Conservation (phyloP, 2,113 vertebrate species). For the Amblyopsis rosae region DNA sequence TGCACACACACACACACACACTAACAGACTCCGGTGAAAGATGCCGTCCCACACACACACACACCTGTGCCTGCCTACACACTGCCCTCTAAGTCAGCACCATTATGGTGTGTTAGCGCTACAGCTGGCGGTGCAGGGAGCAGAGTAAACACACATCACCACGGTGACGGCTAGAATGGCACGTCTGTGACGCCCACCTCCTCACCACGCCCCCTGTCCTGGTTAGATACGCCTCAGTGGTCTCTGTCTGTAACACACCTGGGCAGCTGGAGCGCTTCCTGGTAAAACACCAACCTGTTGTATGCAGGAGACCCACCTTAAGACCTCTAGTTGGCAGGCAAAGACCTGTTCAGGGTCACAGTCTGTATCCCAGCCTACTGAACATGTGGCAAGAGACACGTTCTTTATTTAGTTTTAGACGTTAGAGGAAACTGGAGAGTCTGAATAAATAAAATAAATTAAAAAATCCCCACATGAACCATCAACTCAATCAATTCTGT, state of each 20-base stretch:
- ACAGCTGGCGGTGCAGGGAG: conserved; percentile 3
- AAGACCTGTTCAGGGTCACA: no score
- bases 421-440: no score
- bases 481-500: no score
- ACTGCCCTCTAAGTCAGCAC: conserved; percentile 21
- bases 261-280: neutral
- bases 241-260: neutral
- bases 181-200: neutral
- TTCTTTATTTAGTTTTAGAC: no score
- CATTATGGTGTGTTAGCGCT: conserved; percentile 34
- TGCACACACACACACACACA: conserved; percentile 12
- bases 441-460: no score
- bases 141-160: neutral
- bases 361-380: no score
- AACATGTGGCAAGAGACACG: no score
- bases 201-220: conserved; percentile 1
- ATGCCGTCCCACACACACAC: neutral
- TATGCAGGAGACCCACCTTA: no score
- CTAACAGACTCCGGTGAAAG: neutral
- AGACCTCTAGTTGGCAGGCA: no score
- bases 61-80: neutral
- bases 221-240: neutral
- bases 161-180: neutral
- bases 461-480: no score
- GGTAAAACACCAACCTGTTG: neutral